Percentiles rank a stretch among this genome's conserved stretches.
Evolutionary conservation across 1,140 invertebrate species (phyloP).

Genomic region (Samia ricini): DNA sequence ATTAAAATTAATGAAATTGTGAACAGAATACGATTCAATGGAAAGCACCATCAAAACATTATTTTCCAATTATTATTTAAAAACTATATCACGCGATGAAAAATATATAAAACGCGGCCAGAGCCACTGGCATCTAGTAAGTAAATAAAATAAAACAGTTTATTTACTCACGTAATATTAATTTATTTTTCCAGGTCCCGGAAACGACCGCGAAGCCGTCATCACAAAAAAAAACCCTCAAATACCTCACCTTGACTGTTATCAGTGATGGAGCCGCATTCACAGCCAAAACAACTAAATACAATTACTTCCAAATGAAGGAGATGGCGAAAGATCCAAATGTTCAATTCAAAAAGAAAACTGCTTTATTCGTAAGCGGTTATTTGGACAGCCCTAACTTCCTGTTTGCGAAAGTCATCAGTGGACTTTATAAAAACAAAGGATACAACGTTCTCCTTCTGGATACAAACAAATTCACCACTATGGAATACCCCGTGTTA

Average conservation of each 20-base stretch:
- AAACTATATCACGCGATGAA: no score
- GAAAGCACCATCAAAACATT: no score
- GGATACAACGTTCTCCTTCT: slow-evolving; percentile 51
- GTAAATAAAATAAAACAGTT: no score
- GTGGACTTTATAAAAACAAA: slow-evolving; percentile 29
- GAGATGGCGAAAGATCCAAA: slow-evolving; percentile 41
- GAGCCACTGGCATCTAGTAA: no score
- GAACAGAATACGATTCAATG: no score
- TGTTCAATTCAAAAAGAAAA: slow-evolving; percentile 46
- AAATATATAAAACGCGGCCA: no score
- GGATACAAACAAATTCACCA: slow-evolving; percentile 46
- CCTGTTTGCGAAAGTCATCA: slow-evolving; percentile 23
- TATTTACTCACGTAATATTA: no score
- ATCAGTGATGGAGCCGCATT: slow-evolving; percentile 16
- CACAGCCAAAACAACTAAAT: slow-evolving; percentile 23
- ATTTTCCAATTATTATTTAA: no score
- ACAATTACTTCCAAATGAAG: slow-evolving; percentile 53
- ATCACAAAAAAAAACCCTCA: slow-evolving; percentile 47
- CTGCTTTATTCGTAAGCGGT: slow-evolving; percentile 45
- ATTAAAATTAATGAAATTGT: no score
- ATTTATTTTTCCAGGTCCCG: slow-evolving; percentile 46
- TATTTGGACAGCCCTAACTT: slow-evolving; percentile 50
- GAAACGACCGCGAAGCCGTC: slow-evolving; percentile 36
- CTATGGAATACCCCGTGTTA: slow-evolving; percentile 50
- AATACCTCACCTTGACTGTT: slow-evolving; percentile 34